phyloP scores from a whole-genome alignment of 1,140 invertebrate species.

The Littorina saxatilis region DNA sequence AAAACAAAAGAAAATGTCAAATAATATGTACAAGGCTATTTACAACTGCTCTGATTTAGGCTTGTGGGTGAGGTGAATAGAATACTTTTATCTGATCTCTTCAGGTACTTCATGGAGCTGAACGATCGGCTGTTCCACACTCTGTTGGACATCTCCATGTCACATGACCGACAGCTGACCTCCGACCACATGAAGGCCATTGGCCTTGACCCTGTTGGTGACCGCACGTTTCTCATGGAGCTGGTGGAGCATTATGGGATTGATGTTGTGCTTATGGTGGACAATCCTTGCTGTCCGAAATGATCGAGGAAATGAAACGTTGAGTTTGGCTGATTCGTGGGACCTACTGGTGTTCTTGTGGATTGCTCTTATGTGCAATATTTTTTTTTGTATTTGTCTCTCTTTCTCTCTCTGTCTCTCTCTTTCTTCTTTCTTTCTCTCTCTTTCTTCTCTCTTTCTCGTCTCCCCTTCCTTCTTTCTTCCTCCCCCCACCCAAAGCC shows the following conservation, averaged over 20 bases:
- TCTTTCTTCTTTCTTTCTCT: neutral
- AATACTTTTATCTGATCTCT: too few species aligned
- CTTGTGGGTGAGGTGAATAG: too few species aligned
- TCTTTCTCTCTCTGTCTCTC: neutral
- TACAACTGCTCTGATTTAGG: too few species aligned
- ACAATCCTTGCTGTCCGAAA: constrained; percentile 75
- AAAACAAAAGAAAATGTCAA: too few species aligned
- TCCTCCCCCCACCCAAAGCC: too few species aligned
- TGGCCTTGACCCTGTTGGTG: constrained; percentile 74
- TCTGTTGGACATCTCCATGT: constrained; percentile 73
- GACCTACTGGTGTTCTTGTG: neutral
- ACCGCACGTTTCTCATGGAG: constrained; percentile 75
- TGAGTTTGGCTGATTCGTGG: neutral
- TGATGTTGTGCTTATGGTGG: constrained; percentile 75
- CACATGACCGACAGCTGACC: constrained; percentile 73
- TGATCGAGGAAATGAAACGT: constrained; percentile 36
- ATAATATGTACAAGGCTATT: too few species aligned
- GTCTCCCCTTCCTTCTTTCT: too few species aligned
- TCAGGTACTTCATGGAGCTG: constrained; percentile 74
- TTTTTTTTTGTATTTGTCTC: neutral
- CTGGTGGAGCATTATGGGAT: constrained; percentile 76
- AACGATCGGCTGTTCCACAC: constrained; percentile 75
- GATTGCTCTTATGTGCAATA: neutral
- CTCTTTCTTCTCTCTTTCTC: neutral
- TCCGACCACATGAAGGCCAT: constrained; percentile 75